A percentile compares a stretch with the other conserved stretches of the same genome.
phyloP scores from a whole-genome alignment of 2,797 vertebrate genomes.

The Melanotaenia maccullochi region DNA sequence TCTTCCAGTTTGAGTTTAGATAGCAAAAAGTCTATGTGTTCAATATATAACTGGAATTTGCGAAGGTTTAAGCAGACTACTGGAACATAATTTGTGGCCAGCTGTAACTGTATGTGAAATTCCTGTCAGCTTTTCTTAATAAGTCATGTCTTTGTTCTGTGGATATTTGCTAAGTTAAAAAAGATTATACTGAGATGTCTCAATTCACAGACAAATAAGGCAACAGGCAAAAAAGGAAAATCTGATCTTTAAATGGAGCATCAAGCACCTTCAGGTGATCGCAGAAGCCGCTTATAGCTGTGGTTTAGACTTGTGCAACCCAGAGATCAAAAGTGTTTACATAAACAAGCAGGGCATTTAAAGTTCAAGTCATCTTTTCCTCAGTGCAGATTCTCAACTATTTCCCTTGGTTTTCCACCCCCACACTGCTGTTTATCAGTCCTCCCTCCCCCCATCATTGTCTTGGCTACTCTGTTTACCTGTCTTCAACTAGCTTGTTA shows the following conservation, averaged over 20 bases:
- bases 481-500: constrained; percentile 42
- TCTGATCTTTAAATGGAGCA: not conserved
- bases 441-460: constrained; percentile 15
- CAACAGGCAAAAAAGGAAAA: constrained; percentile 1
- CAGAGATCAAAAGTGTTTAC: not conserved
- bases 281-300: not conserved
- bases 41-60: not conserved
- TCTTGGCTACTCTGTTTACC: constrained; percentile 36
- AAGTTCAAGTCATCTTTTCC: constrained; percentile 19
- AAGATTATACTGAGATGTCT: not conserved
- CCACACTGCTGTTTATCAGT: constrained; percentile 3
- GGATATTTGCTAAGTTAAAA: not conserved
- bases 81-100: not conserved
- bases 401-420: not conserved
- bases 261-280: not conserved
- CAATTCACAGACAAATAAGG: constrained; percentile 1
- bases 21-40: not conserved
- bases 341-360: not conserved
- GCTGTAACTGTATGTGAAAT: not conserved
- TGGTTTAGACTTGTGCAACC: constrained; percentile 1
- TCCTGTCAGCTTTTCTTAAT: not conserved
- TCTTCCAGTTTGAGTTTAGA: not conserved
- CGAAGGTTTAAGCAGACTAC: not conserved
- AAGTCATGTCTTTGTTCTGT: not conserved
- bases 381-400: not conserved